Conservation (phyloP, 2,113 vertebrate genomes). For the Eptesicus fuscus region DNA sequence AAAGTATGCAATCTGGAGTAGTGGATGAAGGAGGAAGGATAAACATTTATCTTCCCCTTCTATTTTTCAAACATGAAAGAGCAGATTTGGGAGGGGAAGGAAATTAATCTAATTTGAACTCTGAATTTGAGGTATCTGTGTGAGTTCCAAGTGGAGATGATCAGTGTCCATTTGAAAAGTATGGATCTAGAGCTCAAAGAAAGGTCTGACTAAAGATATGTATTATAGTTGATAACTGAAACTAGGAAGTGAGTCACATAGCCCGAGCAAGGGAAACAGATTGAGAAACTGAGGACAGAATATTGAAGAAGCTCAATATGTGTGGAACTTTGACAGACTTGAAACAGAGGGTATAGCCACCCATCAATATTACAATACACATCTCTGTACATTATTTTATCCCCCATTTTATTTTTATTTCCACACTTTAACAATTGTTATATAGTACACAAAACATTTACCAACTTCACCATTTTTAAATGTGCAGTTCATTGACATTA, state of each 20-base stretch:
- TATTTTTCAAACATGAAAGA: conserved; percentile 23
- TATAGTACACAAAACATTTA: background rate
- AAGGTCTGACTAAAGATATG: background rate
- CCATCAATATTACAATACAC: background rate
- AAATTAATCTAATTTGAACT: background rate
- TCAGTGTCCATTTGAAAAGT: background rate
- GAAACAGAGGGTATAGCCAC: background rate
- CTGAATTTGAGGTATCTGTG: background rate
- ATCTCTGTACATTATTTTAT: background rate
- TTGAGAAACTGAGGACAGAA: background rate
- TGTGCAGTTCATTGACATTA: background rate
- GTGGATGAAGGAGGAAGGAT: background rate
- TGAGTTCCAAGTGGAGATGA: background rate
- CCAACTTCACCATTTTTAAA: background rate
- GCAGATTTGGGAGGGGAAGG: background rate
- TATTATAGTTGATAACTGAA: background rate
- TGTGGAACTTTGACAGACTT: background rate
- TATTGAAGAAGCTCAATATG: background rate
- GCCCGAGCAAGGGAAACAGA: background rate
- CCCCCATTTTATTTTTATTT: background rate
- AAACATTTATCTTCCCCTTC: background rate
- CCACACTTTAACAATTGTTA: background rate
- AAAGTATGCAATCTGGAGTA: background rate
- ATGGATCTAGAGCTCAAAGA: background rate
- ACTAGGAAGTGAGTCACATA: background rate